phyloP scores from a whole-genome alignment of 2,797 vertebrate genomes.

The Pampus argenteus region DNA sequence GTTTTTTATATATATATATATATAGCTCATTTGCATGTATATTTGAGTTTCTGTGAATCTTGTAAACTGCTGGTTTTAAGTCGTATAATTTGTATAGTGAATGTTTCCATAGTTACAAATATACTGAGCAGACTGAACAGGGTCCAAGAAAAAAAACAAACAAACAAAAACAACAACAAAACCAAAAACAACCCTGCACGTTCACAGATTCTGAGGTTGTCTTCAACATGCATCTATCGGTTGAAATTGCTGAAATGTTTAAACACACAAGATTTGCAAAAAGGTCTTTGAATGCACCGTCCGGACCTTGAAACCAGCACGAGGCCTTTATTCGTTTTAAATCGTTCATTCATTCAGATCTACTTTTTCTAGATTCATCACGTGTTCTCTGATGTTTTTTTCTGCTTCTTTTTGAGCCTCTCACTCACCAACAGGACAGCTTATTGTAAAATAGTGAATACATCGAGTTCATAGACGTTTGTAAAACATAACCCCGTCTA shows the following conservation, averaged over 20 bases:
- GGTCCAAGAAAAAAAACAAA: conserved; percentile 47
- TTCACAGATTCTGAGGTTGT: conserved; percentile 26
- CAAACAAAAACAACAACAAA: conserved; percentile 41
- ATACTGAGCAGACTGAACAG: conserved; percentile 57
- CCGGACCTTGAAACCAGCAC: conserved; percentile 18
- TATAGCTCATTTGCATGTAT: conserved; percentile 48
- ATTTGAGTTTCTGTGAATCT: conserved; percentile 25
- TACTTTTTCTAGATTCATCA: conserved; percentile 16
- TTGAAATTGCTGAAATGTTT: conserved; percentile 26
- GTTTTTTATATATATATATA: conserved; percentile 31
- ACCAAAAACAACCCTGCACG: conserved; percentile 37
- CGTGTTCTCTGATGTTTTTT: neutral
- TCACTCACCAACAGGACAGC: conserved; percentile 29
- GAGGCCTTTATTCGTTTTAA: conserved; percentile 8
- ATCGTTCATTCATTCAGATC: conserved; percentile 6
- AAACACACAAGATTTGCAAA: conserved; percentile 17
- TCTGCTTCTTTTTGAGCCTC: conserved; percentile 5
- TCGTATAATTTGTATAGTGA: conserved; percentile 19
- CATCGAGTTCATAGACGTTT: conserved; percentile 63
- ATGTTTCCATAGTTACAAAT: conserved; percentile 52
- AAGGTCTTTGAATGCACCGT: conserved; percentile 31
- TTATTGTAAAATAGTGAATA: conserved; percentile 53
- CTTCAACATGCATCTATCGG: conserved; percentile 25
- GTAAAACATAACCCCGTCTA: conserved; percentile 57
- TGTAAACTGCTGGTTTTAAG: conserved; percentile 70